Evolutionary conservation across 1,140 invertebrate genomes (phyloP), one percentile per base, ranked within the genome.

Genomic region (Drosophila takahashii): DNA sequence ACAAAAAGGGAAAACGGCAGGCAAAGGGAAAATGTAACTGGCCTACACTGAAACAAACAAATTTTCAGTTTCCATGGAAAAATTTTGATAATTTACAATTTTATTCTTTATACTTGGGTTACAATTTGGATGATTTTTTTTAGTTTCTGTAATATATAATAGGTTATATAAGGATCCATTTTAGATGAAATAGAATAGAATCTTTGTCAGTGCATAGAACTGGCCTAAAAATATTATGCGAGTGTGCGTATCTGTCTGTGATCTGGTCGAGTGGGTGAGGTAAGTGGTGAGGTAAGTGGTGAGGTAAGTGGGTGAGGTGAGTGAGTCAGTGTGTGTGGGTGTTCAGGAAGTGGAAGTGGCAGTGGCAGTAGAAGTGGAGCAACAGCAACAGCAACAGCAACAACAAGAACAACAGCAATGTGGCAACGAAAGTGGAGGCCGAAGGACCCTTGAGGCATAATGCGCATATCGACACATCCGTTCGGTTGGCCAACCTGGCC

Each of bases 381-480:
- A 50, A 16, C 45, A 29, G 7, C 45, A 47, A 26, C 18, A 45
- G 22, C 44, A n/a, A n/a, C n/a, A 15, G 45, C 45, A n/a, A 27
- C 15, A n/a, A n/a, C n/a, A 22, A 22, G 1, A 22, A n/a, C 22
- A 26, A 22, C 44, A 45, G 8, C 22, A 45, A 9, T 45, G 44
- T 45, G 44, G 44, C 26, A 50, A 26, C n/a, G 47, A 29, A 32
- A 50, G 47, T 29, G 27, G 47, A 50, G 47, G 27, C 16, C 26
- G 8, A 29, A 58, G 58, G 57, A 59, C 74, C 47, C 74, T 79
- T 77, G 60, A 53, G 59, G 56, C 62, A 69, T 62, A 75, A 69
- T 77, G 72, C 72, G 72, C 75, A 70, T 66, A 61, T 77, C 56
- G 75, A 77, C 56, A 74, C 44, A 45, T 45, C 42, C 42, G 47